phyloP scores from a whole-genome alignment of 1,140 invertebrate species.

The Drosophila miranda region DNA sequence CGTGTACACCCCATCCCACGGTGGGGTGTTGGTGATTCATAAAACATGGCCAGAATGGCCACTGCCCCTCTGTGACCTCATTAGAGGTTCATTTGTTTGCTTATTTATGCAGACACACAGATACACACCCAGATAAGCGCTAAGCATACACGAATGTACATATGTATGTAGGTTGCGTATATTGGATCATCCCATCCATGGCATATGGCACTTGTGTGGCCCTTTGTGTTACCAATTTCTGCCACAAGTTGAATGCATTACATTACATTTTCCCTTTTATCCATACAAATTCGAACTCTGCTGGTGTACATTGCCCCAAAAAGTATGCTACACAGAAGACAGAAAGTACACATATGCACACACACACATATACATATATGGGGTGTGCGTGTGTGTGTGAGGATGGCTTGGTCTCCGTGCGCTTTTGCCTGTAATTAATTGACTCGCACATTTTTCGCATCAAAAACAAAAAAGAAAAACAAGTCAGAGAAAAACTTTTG shows the following conservation, averaged over 20 bases:
- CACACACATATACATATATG: constrained; percentile 1
- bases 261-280: constrained; percentile 62
- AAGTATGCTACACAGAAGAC: constrained; percentile 53
- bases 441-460: constrained; percentile 70
- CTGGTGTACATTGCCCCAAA: constrained; percentile 28
- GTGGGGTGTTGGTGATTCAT: too few relatives aligned
- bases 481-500: constrained; percentile 44
- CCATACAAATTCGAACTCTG: constrained; percentile 62
- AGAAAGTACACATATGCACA: constrained; percentile 28
- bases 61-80: constrained; percentile 66
- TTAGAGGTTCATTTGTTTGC: constrained; percentile 69
- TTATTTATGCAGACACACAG: constrained; percentile 64
- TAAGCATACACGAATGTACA: constrained; percentile 12
- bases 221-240: constrained; percentile 58
- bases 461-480: constrained; percentile 52
- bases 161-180: constrained; percentile 1
- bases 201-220: constrained; percentile 52
- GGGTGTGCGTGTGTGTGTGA: neutral
- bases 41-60: constrained; percentile 34
- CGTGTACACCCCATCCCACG: too few relatives aligned
- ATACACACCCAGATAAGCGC: constrained; percentile 1
- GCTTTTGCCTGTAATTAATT: constrained; percentile 72
- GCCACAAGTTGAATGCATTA: constrained; percentile 59
- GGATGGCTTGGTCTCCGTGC: constrained; percentile 12
- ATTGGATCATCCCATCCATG: constrained; percentile 29